Evolutionary conservation across 2,113 vertebrate genomes (phyloP).

Genomic region (Bungarus multicinctus): DNA sequence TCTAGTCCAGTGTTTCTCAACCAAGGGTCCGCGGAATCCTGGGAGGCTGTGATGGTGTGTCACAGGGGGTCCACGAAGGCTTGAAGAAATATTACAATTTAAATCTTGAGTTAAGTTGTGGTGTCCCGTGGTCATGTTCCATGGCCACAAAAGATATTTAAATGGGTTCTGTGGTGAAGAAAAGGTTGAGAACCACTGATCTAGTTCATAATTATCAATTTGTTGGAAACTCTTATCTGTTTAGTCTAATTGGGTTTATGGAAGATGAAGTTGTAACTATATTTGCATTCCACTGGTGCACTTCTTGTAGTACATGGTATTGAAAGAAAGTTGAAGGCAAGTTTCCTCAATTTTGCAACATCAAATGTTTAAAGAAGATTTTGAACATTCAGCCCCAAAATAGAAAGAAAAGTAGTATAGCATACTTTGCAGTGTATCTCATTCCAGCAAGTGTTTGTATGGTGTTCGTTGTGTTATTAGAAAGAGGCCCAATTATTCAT

Average conservation of each 20-base stretch:
- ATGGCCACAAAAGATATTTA: background rate
- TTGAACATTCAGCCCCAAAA: background rate
- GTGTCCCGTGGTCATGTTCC: background rate
- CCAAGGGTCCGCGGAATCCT: background rate
- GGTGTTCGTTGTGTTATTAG: background rate
- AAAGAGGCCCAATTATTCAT: conserved; percentile 8
- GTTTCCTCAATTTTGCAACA: accelerated
- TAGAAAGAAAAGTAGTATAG: background rate
- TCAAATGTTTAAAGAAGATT: background rate
- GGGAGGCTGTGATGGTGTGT: background rate
- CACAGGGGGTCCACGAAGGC: background rate
- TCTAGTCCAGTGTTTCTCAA: background rate
- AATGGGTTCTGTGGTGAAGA: background rate
- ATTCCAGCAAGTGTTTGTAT: background rate
- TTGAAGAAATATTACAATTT: background rate
- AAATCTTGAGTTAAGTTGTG: background rate
- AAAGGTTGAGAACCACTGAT: background rate
- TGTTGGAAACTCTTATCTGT: background rate
- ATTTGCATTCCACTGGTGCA: background rate
- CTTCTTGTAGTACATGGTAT: background rate
- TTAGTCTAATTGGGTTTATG: background rate
- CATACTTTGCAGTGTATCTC: background rate
- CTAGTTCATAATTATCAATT: background rate
- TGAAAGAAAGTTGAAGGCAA: background rate
- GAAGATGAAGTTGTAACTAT: background rate